Percentiles rank a stretch among this genome's conserved stretches.
These are phyloP conservation scores for Chionoecetes opilio DNA, from an alignment of 1,140 invertebrate genomes.

Conservation along the genomic window DNA sequence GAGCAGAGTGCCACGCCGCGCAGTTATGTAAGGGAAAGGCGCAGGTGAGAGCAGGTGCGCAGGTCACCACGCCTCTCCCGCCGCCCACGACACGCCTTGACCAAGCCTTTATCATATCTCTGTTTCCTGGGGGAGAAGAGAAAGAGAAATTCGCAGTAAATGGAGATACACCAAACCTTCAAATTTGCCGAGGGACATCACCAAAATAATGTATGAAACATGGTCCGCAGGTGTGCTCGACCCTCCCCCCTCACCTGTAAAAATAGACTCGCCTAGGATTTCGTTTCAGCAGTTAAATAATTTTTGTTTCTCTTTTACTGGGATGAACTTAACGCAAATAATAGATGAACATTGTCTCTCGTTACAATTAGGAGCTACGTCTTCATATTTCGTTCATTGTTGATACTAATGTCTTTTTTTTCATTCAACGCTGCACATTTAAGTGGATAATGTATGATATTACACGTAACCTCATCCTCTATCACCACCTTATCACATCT, in stretches of 20 bases:
- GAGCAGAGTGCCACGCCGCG: neutral
- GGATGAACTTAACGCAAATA: neutral
- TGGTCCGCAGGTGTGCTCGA: neutral
- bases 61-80: slow-evolving; percentile 1
- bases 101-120: neutral
- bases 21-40: neutral
- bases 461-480: too few relatives aligned
- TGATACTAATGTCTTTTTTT: neutral
- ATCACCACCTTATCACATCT: too few relatives aligned
- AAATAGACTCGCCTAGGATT: neutral
- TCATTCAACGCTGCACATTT: too few relatives aligned
- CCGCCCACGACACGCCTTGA: neutral
- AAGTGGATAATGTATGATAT: too few relatives aligned
- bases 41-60: neutral
- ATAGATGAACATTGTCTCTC: neutral
- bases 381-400: neutral
- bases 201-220: slow-evolving; percentile 21
- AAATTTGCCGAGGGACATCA: slow-evolving; percentile 8
- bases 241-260: neutral
- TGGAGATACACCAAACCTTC: slow-evolving; percentile 5
- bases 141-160: slow-evolving; percentile 1
- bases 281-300: neutral
- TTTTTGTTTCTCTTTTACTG: neutral
- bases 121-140: neutral
- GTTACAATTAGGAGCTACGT: neutral